Evolutionary conservation across 2,888 invertebrate species (phyloP), one percentile per base, ranked within the genome.

Genomic region (Aspidapion aeneum): DNA sequence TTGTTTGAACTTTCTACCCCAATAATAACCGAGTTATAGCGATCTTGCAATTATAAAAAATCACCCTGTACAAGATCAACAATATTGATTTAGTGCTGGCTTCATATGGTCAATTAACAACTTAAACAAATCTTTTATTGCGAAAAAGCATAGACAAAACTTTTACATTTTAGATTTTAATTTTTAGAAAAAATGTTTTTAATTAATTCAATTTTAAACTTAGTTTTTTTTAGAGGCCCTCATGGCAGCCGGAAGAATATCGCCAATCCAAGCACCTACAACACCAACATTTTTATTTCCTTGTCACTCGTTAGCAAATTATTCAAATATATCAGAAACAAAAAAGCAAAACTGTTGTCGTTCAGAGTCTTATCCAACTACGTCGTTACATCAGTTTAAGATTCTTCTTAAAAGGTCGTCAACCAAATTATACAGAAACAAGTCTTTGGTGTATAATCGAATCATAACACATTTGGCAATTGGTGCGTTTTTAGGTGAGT

Each of bases 401-500:
- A 79, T 90, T 55, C 79, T 93, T 62, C 80, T 92, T 61, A 80
- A 85, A 69, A 80, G 89, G 70, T 86, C 87, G 49, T 84, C 85
- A 70, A 75, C 88, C 63, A 84, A 87, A 65, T 81, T 88, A 64
- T 87, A 87, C 78, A 85, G 93, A 52, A 88, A 91, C 73, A 87
- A 85, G 63, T 86, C 91, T 20, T 82, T 95, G 72, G 93, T 93
- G 1, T 82, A 90, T 55, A 88, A 90, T 73, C 86, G 95, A 20
- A 82, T 94, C 57, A 81, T 86, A 9, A 93, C 96, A 68, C 96
- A 97, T 75, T 80, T 91, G 50, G 73, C 84, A 0, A 90, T 96
- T 74, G 96, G 94, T 0, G 72, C 94, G 2, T 82, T 94, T 65
- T 89, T 96, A 66, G 67, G 67, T 67, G 63, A 63, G 58, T n/a